Evolutionary conservation across 2,888 invertebrate species (phyloP), one percentile per base, ranked within the genome.

Genomic region (Chrysomela aeneicollis): DNA sequence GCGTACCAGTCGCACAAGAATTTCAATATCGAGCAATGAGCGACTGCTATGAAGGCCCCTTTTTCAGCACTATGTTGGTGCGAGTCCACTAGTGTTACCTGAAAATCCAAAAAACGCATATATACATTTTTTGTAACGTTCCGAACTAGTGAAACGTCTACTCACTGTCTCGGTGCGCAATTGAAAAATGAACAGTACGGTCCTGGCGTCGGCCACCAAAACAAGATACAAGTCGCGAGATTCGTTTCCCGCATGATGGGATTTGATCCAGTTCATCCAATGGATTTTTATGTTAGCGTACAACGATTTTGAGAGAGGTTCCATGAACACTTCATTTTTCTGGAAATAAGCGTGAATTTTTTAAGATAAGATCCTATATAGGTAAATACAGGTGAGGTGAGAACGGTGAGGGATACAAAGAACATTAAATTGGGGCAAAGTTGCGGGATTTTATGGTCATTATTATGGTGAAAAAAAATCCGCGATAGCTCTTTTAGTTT

Each of bases 61-160:
- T 82, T 82, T 50, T 78, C 78, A 37, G 74, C 67, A 18, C 79
- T 74, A 69, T 84, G 82, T 68, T 78, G 83, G 71, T 86, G 86
- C 0, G 86, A 85, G 76, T 86, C 86, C 37, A 86, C 81, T 19
- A 86, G 72, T 19, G 82, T 84, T 26, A 85, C 81, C 86, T 86
- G 65, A 59, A 79, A 80, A 30, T 37, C 46, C 18, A 22, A 17
- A 60, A 54, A 53, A 21, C 26, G 4, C 32, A 18, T 8, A 17
- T 5, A 47, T 15, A 19, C 47, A 17, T 8, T 5, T 47, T 6
- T 10, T 17, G 10, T 10, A 21, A 5, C 30, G n/a, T n/a, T n/a
- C n/a, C n/a, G n/a, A n/a, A n/a, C n/a, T n/a, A n/a, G n/a, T 18
- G 4, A 26, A 51, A 35, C 8, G 0, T 32, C 17, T 17, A 73